Base-by-base conservation (phyloP, 2,797 vertebrate species). In the Acrossocheilus wenchowensis region DNA sequence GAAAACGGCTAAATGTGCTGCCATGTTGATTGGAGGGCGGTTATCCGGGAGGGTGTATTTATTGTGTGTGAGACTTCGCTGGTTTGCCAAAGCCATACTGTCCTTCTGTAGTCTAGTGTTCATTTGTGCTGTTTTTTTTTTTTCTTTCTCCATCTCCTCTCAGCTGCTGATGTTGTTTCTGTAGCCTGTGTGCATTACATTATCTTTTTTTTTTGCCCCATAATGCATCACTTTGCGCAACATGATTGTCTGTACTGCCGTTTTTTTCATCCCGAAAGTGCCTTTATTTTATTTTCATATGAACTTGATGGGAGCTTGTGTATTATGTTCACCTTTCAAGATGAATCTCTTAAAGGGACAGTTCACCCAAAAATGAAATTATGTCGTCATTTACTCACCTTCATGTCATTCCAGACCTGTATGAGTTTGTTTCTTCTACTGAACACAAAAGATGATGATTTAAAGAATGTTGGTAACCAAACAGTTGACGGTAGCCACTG, bases 241-340 rank as follows among this genome's bases (percentile, higher is more conserved):
- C 7, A n/a, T 75, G 48, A 83, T 87, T 71, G 90, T 89, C 72
- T 87, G 83, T 82, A 93, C 89, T 92, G 92, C 92, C 93, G 81
- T 91, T 78, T 86, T 34, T 85, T 79, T 86, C 73, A 90, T 82
- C 87, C 92, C 78, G 87, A 14, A 93, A 94, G 94, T 95, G 94
- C 94, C 94, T 94, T 90, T 75, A 54, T 88, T 87, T 54, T 57
- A 48, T 78, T 41, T 36, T 74, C 1, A 41, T 81, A 50, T 21
- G 41, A 50, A 71, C 5, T n/a, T 64, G 43, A 83, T 23, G 23
- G 81, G 50, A 17, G 57, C 50, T 68, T 39, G 41, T 74, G 71
- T 26, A 45, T 64, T 12, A 45, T 45, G 7, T 64, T 45, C 14
- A 79, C 4, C 45, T 52, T 4, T 75, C 17, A 36, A 21, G 8